Evolutionary conservation across 2,888 invertebrate species (phyloP).

Genomic region (Nemurella pictetii): DNA sequence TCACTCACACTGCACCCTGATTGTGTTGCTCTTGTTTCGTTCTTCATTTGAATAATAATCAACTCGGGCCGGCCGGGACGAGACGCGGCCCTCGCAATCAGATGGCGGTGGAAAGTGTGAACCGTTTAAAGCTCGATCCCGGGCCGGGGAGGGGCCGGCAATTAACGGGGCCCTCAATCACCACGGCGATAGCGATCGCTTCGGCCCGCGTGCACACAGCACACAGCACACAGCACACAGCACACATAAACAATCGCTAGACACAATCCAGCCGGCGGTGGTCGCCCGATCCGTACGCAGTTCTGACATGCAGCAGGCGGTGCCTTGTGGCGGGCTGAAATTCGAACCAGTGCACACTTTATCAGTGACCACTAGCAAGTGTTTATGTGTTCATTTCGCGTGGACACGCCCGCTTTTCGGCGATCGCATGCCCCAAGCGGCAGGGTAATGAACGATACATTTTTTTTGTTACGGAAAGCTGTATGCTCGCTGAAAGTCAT

Average conservation of each 20-base stretch:
- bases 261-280: neutral
- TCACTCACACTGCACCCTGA: too few species aligned
- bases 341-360: neutral
- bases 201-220: too few species aligned
- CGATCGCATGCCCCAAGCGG: neutral
- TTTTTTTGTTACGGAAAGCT: too few species aligned
- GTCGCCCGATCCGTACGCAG: too few species aligned
- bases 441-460: too few species aligned
- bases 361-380: neutral
- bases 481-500: too few species aligned
- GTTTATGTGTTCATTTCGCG: neutral
- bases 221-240: too few species aligned
- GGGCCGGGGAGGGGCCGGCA: neutral
- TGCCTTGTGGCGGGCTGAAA: neutral
- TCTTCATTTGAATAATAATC: neutral
- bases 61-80: neutral
- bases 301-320: neutral
- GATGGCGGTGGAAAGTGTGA: neutral
- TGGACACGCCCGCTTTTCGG: neutral
- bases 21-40: neutral
- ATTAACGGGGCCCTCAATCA: neutral
- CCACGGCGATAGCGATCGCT: neutral
- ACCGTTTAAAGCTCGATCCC: neutral
- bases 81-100: neutral
- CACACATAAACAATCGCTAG: neutral